Evolutionary conservation across 92 coral and sea anemone genomes (phyloP).

Genomic region (Porites rus): DNA sequence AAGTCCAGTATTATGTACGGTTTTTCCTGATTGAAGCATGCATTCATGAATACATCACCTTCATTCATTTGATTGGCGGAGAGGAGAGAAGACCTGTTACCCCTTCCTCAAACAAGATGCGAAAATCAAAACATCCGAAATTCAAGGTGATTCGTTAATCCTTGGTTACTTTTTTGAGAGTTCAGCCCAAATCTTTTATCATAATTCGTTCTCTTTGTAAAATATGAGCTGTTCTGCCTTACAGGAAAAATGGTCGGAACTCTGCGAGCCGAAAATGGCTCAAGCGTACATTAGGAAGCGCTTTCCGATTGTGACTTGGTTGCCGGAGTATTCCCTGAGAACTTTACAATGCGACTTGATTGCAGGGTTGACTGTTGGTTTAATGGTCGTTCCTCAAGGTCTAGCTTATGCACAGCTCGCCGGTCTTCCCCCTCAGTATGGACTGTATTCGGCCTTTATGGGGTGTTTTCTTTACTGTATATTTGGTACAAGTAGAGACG

Average conservation of each 20-base stretch:
- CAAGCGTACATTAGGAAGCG: conserved; percentile 67
- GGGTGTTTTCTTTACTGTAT: conserved; percentile 94
- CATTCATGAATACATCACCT: conserved; percentile 29
- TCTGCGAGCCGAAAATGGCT: conserved; percentile 55
- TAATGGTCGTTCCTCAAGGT: conserved; percentile 99
- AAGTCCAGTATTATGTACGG: neutral
- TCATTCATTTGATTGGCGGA: conserved; percentile 33
- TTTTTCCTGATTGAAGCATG: neutral
- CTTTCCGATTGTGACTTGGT: conserved; percentile 87
- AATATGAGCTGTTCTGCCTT: conserved; percentile 52
- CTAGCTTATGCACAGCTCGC: conserved; percentile 95
- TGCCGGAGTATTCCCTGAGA: conserved; percentile 77
- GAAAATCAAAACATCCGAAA: conserved; percentile 26
- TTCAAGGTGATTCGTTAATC: conserved; percentile 26
- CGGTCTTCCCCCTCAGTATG: conserved; percentile 93
- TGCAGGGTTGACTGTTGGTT: conserved; percentile 95
- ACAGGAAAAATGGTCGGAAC: conserved; percentile 77
- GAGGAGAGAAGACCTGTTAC: conserved; percentile 20
- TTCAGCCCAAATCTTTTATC: conserved; percentile 18
- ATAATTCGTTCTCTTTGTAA: neutral
- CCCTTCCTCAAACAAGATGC: conserved; percentile 33
- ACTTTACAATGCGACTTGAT: conserved; percentile 88
- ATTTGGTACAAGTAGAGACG: conserved; percentile 97
- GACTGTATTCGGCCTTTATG: conserved; percentile 95
- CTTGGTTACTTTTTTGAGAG: neutral